phyloP scores from a whole-genome alignment of 2,797 vertebrate genomes.

The Rhinoraja longicauda region DNA sequence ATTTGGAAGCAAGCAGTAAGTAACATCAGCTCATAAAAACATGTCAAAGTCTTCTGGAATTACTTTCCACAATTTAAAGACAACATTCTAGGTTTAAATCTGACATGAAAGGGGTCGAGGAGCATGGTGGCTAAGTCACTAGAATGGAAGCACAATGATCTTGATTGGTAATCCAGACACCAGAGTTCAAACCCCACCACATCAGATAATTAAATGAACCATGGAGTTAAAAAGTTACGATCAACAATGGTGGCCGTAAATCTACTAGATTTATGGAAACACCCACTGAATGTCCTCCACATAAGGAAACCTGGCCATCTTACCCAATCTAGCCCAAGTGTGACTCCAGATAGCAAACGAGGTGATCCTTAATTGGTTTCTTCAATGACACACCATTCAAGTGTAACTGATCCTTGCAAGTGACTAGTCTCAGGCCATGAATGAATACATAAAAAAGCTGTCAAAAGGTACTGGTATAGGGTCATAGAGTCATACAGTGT shows the following conservation, averaged over 20 bases:
- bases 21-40: too few relatives aligned
- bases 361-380: neutral
- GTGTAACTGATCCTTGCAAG: neutral
- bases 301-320: neutral
- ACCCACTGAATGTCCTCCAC: neutral
- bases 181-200: neutral
- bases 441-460: neutral
- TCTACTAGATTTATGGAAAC: neutral
- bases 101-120: neutral
- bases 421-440: neutral
- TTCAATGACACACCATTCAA: neutral
- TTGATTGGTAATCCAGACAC: neutral
- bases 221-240: neutral
- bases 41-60: too few relatives aligned
- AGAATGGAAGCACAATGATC: neutral
- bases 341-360: neutral
- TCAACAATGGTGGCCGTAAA: neutral
- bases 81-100: neutral
- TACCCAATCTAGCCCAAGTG: neutral
- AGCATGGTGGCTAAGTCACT: neutral
- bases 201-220: neutral
- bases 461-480: too few relatives aligned
- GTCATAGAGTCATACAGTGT: too few relatives aligned
- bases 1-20: too few relatives aligned
- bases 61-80: neutral